These are phyloP conservation scores for Arvicola amphibius DNA, from an alignment of 2,797 vertebrate genomes.

Conservation along the genomic window DNA sequence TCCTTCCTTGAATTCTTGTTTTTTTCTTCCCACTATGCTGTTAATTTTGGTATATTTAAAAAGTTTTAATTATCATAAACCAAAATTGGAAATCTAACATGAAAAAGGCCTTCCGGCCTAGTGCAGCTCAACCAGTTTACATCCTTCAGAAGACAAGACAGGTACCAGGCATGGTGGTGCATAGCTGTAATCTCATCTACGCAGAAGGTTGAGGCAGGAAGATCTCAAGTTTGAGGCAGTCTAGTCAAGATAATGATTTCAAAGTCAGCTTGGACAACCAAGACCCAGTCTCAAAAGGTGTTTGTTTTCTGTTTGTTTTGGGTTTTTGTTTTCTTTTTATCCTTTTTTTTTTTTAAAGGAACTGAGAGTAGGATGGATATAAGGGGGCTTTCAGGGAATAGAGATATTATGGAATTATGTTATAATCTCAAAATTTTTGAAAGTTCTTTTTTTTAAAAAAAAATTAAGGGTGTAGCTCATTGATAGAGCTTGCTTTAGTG, in stretches of 20 bases:
- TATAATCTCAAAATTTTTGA: background rate
- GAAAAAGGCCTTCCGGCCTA: background rate
- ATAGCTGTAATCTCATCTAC: background rate
- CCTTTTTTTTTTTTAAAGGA: background rate
- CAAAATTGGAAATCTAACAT: slow-evolving; percentile 45
- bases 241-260: background rate
- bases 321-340: background rate
- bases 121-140: slow-evolving; percentile 9
- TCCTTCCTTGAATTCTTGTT: slow-evolving; percentile 36
- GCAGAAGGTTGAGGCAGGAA: background rate
- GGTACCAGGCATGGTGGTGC: background rate
- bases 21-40: slow-evolving; percentile 50
- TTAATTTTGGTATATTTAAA: slow-evolving; percentile 67
- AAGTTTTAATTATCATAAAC: slow-evolving; percentile 41
- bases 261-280: background rate
- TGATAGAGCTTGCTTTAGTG: background rate
- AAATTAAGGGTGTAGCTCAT: background rate
- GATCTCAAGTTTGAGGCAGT: background rate
- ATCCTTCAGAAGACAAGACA: background rate
- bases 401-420: background rate
- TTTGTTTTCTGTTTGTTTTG: background rate
- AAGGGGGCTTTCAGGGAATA: background rate
- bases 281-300: background rate
- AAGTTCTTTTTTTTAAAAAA: background rate
- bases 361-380: background rate